phyloP scores from a whole-genome alignment of 1,140 invertebrate genomes.

The Drusus annulatus region DNA sequence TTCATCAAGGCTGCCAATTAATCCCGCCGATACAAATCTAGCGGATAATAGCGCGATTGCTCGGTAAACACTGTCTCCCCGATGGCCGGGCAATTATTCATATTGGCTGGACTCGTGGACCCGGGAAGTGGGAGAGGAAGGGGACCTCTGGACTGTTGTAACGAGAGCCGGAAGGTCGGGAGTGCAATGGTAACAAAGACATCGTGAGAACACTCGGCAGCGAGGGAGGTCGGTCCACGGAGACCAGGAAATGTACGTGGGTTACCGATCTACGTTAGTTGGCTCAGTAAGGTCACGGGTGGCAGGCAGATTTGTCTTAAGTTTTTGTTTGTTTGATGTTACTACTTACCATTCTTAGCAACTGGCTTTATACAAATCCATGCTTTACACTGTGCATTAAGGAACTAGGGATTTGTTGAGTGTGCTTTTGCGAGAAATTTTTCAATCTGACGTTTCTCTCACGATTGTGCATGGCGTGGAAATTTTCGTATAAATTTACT shows the following conservation, averaged over 20 bases:
- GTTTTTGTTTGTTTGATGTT: neutral
- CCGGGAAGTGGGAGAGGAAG: neutral
- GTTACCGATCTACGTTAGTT: neutral
- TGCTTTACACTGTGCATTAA: too few relatives aligned
- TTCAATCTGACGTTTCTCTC: too few relatives aligned
- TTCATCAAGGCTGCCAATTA: slow-evolving; percentile 38
- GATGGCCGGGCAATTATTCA: neutral
- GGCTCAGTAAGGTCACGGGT: slow-evolving; percentile 25
- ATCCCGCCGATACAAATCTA: slow-evolving; percentile 27
- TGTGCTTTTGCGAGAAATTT: too few relatives aligned
- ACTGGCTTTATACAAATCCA: too few relatives aligned
- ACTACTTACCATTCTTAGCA: too few relatives aligned
- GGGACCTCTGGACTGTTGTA: neutral
- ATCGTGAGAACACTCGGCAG: slow-evolving; percentile 27
- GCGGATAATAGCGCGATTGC: slow-evolving; percentile 9
- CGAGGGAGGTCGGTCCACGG: neutral
- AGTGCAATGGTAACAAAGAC: slow-evolving; percentile 33
- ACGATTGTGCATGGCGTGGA: too few relatives aligned
- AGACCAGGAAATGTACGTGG: slow-evolving; percentile 35
- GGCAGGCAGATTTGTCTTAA: slow-evolving; percentile 12
- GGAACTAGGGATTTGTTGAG: too few relatives aligned
- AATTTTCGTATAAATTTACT: too few relatives aligned
- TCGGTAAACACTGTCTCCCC: neutral
- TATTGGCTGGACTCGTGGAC: neutral
- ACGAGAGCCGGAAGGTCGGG: slow-evolving; percentile 9